Evolutionary conservation across 1,140 invertebrate genomes (phyloP).

Genomic region (Heliconius congener): DNA sequence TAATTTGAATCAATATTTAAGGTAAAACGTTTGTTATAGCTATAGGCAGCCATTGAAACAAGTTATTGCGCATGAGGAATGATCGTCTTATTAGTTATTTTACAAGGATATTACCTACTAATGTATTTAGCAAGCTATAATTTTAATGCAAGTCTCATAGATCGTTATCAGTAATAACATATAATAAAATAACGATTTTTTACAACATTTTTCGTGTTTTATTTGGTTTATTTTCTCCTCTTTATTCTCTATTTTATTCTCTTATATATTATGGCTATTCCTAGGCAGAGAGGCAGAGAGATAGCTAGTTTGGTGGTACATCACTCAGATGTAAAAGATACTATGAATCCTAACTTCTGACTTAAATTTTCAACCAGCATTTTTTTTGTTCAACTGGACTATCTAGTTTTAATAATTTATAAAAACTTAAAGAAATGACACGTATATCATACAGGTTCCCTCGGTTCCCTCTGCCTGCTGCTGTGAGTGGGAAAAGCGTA

Average conservation of each 20-base stretch:
- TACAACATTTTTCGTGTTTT: background rate
- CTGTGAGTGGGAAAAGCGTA: too few species aligned
- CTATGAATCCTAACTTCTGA: too few species aligned
- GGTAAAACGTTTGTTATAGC: background rate
- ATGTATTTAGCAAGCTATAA: background rate
- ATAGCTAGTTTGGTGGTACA: too few species aligned
- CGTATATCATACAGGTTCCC: too few species aligned
- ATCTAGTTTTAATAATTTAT: too few species aligned
- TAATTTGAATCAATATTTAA: too few species aligned
- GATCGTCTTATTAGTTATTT: background rate
- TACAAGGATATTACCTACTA: background rate
- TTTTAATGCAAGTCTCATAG: constrained; percentile 18
- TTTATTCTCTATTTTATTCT: background rate
- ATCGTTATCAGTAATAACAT: background rate
- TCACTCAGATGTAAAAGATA: too few species aligned
- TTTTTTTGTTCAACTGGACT: too few species aligned
- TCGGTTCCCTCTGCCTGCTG: too few species aligned
- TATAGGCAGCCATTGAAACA: background rate
- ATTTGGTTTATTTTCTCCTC: background rate
- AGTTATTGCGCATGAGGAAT: background rate
- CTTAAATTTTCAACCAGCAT: too few species aligned
- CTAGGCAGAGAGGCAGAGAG: too few species aligned
- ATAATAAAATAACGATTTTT: constrained; percentile 11
- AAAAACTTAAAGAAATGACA: too few species aligned
- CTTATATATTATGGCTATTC: background rate